A percentile compares a stretch with the other conserved stretches of the same genome.
Conservation (phyloP, 2,888 invertebrate genomes). For the Pteria penguin region DNA sequence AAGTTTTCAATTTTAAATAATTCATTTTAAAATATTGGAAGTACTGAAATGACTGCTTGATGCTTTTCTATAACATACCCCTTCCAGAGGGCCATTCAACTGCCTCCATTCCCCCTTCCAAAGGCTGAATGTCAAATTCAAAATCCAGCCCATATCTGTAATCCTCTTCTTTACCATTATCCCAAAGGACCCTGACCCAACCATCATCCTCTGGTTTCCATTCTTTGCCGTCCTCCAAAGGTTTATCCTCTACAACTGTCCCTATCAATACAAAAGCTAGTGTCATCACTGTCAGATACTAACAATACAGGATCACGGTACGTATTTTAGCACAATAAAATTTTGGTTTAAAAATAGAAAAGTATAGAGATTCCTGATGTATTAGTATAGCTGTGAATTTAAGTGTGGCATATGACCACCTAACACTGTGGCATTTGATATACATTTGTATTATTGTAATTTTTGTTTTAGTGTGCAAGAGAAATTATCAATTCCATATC, state of each 20-base stretch:
- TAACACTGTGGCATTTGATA: too few species aligned
- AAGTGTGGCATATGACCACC: too few species aligned
- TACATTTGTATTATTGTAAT: too few species aligned
- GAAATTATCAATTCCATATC: too few species aligned
- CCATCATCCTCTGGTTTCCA: conserved; percentile 18
- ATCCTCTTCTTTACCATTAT: conserved; percentile 31
- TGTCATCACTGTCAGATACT: too few species aligned
- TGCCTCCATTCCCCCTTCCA: conserved; percentile 37
- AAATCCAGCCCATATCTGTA: conserved; percentile 43
- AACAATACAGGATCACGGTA: too few species aligned
- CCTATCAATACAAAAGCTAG: conserved; percentile 2
- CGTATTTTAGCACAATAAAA: too few species aligned
- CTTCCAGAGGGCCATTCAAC: conserved; percentile 36
- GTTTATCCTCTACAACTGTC: not conserved
- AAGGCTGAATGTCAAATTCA: conserved; percentile 41
- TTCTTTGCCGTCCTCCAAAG: conserved; percentile 2
- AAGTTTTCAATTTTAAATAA: not conserved
- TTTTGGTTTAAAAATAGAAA: too few species aligned
- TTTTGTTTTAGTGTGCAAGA: too few species aligned
- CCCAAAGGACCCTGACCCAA: conserved; percentile 40
- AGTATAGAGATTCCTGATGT: too few species aligned
- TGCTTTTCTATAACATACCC: conserved; percentile 20
- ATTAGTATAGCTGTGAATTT: too few species aligned
- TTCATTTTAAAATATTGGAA: not conserved
- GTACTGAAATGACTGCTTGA: not conserved